These are phyloP conservation scores for Heterocephalus glaber DNA, from an alignment of 2,113 vertebrate species.

Conservation along the genomic window DNA sequence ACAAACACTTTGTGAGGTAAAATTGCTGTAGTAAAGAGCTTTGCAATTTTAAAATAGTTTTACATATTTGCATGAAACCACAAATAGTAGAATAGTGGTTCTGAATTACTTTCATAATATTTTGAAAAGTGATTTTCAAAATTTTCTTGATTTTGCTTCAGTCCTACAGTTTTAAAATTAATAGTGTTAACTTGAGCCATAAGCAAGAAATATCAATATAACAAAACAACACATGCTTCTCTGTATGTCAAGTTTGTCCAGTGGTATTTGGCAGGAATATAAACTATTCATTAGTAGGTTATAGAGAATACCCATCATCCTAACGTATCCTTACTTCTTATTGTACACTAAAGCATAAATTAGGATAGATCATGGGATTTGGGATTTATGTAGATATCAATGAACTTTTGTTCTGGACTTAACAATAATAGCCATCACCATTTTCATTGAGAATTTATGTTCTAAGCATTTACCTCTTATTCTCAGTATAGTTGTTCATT, in stretches of 20 bases:
- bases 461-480: background rate
- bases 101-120: conserved; percentile 25
- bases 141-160: background rate
- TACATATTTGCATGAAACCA: background rate
- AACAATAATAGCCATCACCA: background rate
- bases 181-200: background rate
- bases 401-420: background rate
- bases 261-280: background rate
- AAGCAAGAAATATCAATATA: conserved; percentile 32
- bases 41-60: conserved; percentile 38
- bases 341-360: background rate
- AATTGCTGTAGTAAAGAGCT: background rate
- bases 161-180: conserved; percentile 28
- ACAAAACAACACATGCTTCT: background rate
- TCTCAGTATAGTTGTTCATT: conserved; percentile 21
- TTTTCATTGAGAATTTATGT: background rate
- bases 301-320: background rate
- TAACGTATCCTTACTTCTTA: background rate
- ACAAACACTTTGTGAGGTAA: background rate
- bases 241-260: background rate
- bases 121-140: conserved; percentile 46
- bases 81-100: background rate
- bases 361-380: background rate
- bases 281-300: background rate
- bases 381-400: background rate